These are phyloP conservation scores for Chironomus striatipennis DNA, from an alignment of 1,140 invertebrate genomes.

Conservation along the genomic window DNA sequence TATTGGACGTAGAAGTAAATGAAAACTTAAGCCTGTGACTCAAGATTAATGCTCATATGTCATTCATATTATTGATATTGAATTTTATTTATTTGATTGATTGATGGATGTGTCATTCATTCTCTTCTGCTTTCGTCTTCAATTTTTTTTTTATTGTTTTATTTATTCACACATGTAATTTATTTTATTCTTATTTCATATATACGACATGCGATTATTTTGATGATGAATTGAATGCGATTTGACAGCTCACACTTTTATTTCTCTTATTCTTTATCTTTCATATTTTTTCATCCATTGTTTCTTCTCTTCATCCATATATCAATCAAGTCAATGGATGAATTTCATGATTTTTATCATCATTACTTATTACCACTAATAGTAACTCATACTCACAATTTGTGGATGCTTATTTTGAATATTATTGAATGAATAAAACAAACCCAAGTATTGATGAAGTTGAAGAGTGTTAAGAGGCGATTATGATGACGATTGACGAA, in stretches of 20 bases:
- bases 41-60: background rate
- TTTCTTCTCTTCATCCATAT: background rate
- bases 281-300: background rate
- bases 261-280: background rate
- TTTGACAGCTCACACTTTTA: constrained; percentile 13
- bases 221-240: constrained; percentile 18
- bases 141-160: no score
- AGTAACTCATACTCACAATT: background rate
- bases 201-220: background rate
- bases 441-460: background rate
- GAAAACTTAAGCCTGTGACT: background rate
- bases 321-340: background rate
- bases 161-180: no score
- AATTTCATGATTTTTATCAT: no score
- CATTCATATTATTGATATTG: background rate
- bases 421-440: background rate
- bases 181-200: background rate
- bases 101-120: background rate
- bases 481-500: no score
- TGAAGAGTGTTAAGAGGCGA: no score
- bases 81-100: background rate
- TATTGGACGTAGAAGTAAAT: background rate
- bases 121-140: background rate
- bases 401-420: background rate
- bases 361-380: no score